Evolutionary conservation across 2,888 invertebrate species (phyloP), one percentile per base, ranked within the genome.

Genomic region (Conomelus anceps): DNA sequence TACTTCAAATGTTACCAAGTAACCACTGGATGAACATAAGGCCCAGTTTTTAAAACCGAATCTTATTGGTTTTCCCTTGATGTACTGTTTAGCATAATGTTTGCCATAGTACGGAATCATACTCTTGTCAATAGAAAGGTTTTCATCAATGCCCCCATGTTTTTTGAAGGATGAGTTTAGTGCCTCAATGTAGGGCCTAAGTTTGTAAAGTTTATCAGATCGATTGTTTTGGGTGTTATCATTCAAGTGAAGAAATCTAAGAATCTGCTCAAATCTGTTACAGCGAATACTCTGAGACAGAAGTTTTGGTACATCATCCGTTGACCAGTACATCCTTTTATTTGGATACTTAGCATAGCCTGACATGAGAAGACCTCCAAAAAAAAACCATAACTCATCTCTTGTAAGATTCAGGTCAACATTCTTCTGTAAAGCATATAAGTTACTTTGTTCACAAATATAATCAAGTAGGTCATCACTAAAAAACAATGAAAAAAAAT

Each of bases 31-130:
- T n/a, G 89, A 89, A 84, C 89, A 89, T 29, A 89, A 24, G 3
- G 89, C 89, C 89, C 89, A 89, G 22, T 89, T 89, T 88, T 89
- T 89, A 24, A 87, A 88, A n/a, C 89, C 89, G 84, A 89, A 89
- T 20, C 87, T 23, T 26, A 89, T 89, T 22, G 24, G 87, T 89
- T 89, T 89, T n/a, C 89, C 87, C 22, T 23, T 87, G 23, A 89
- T 89, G 22, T 84, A 89, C 85, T 88, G 88, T 34, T 89, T 88
- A 22, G 89, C 89, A 84, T 89, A 89, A 84, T 88, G 89, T 84
- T 85, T 85, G 9, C 89, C 89, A 88, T 88, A 88, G 85, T 89
- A 88, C 41, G 85, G 88, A 22, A 89, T 88, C 89, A 89, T 89
- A 23, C 89, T 89, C 84, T 88, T 24, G 20, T 89, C 89, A 13